These are phyloP conservation scores for Protobothrops flavoviridis DNA, from an alignment of 2,113 vertebrate genomes.

Conservation along the genomic window DNA sequence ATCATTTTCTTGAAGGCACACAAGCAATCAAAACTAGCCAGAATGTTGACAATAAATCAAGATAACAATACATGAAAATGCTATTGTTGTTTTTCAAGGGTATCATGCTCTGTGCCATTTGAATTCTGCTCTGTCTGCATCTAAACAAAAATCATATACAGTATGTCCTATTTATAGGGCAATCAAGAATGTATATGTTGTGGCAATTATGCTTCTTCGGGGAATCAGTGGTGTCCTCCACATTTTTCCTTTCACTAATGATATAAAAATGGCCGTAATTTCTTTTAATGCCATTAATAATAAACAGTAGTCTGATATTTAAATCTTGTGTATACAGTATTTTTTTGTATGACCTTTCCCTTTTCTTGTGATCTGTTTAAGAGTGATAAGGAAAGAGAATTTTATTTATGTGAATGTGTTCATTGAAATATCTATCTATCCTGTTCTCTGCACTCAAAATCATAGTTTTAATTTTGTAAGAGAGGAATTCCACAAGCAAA, in stretches of 20 bases:
- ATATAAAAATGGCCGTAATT: background rate
- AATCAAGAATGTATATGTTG: background rate
- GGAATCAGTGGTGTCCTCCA: background rate
- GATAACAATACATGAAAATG: background rate
- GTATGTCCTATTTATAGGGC: background rate
- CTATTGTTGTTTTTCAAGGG: background rate
- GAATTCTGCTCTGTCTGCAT: background rate
- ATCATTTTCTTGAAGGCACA: background rate
- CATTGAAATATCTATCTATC: background rate
- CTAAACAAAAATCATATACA: background rate
- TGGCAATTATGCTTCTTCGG: background rate
- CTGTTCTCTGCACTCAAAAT: background rate
- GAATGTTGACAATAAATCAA: background rate
- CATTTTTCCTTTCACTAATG: background rate
- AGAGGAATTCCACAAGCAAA: background rate
- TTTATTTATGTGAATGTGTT: background rate
- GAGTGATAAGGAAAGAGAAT: background rate
- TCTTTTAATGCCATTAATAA: background rate
- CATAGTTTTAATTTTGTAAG: background rate
- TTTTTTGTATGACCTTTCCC: background rate
- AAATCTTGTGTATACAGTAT: background rate
- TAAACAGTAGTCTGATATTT: background rate
- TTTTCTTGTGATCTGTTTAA: background rate
- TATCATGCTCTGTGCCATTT: accelerated
- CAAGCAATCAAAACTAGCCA: background rate